Base-by-base conservation (phyloP, 2,888 invertebrate genomes). In the Antheraea yamamai region DNA sequence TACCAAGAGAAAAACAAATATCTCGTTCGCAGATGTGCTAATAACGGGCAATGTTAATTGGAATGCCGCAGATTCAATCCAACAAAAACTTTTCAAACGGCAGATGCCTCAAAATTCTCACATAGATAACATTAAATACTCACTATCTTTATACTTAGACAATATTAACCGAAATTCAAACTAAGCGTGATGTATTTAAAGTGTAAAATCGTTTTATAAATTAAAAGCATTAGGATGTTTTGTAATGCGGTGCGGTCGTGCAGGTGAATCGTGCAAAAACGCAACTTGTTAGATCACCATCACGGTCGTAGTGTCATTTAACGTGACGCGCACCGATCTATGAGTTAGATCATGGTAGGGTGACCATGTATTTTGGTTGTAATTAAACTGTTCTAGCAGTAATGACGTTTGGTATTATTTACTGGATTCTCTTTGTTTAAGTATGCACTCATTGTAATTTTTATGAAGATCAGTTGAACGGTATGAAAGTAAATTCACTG, bases 211-310 rank as follows among this genome's bases (percentile, higher is more conserved):
- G 47, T 14, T 20, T 61, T n/a, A 35, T 18, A 6, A 18, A 55
- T 71, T 55, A 8, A 16, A 70, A 20, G 23, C 26, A 39, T 26
- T 74, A 71, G 3, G 74, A 23, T 20, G 74, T 71, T 74, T 47
- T 58, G 58, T 71, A 47, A 26, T 58, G 39, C 26, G 47, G 20
- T 4, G 61, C 6, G 78, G 75, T 72, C 39, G 83, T 80, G 85
- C 88, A 89, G 85, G 84, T 84, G 86, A 87, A 81, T 92, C 92
- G 92, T 92, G 93, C 92, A 92, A 92, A 93, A 92, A 92, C 92
- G 89, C 89, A 87, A 88, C 71, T 23, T 61, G 61, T 92, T 92
- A 92, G 91, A 92, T 93, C 92, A 92, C 88, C 91, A 86, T 84
- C 85, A 81, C 86, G 88, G 75, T 47, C 73, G 73, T 52, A 75